Percentiles rank a stretch among this genome's conserved stretches.
These are phyloP conservation scores for Florisuga fusca DNA, from an alignment of 2,797 vertebrate species.

Conservation along the genomic window DNA sequence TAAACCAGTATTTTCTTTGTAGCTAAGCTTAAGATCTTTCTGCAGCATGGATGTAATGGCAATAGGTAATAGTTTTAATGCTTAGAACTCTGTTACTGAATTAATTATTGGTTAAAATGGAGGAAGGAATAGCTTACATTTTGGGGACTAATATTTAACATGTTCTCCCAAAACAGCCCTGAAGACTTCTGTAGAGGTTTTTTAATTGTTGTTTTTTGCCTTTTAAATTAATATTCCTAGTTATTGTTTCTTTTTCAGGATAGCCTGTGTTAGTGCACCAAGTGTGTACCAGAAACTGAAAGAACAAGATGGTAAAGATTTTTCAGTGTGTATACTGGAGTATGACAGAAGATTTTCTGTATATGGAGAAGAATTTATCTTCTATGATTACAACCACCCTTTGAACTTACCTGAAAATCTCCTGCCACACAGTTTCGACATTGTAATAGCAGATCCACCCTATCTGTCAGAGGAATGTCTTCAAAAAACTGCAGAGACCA, in stretches of 20 bases:
- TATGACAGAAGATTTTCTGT: slow-evolving; percentile 90
- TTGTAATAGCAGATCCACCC: slow-evolving; percentile 93
- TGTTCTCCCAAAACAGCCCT: not conserved
- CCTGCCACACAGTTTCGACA: slow-evolving; percentile 86
- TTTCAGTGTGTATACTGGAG: slow-evolving; percentile 85
- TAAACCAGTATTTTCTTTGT: not conserved
- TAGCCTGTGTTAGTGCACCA: slow-evolving; percentile 92
- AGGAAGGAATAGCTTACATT: not conserved
- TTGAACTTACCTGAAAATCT: slow-evolving; percentile 80
- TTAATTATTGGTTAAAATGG: not conserved
- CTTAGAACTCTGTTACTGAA: not conserved
- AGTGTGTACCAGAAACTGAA: slow-evolving; percentile 95
- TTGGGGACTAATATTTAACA: not conserved
- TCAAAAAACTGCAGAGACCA: slow-evolving; percentile 87
- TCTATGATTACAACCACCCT: slow-evolving; percentile 93
- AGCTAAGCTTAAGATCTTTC: not conserved
- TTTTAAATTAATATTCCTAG: not conserved
- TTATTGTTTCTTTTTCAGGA: slow-evolving; percentile 76
- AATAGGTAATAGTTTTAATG: not conserved
- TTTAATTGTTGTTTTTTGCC: not conserved
- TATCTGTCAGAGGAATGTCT: slow-evolving; percentile 95
- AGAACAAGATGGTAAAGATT: slow-evolving; percentile 73
- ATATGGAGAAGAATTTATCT: slow-evolving; percentile 91
- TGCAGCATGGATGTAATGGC: not conserved
- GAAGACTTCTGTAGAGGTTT: not conserved